Base-by-base conservation (phyloP, 2,113 vertebrate species). In the Choloepus hoffmanni region DNA sequence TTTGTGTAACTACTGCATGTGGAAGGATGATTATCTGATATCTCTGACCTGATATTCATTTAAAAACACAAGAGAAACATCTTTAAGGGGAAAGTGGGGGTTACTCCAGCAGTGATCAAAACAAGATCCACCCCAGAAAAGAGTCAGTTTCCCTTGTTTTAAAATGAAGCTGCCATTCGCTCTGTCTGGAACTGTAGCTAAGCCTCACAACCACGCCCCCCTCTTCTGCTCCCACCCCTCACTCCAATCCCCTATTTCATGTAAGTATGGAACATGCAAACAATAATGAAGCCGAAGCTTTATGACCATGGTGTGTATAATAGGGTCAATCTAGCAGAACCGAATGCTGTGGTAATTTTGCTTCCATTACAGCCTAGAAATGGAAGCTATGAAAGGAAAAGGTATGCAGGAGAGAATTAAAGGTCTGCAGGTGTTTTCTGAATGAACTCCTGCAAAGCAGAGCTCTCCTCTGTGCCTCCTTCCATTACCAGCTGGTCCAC, bases 211-310 rank as follows among this genome's bases (percentile, higher is more conserved):
- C 55, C 55, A 12, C 3, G 12, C 16, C 55, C 55, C 55, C 55
- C 19, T 1, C 53, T 16, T 1, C 55, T 21, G 5, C 55, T 58
- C 55, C 55, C 18, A 18, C 16, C 6, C 19, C 55, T 5, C 19
- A 19, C 55, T 21, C 55, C 18, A 4, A 16, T 58, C 14, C 82
- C 96, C 90, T 2, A 10, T 82, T 89, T 97, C 96, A n/a, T 2
- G 96, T 96, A 97, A 97, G 78, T 76, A 95, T 95, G 96, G 89
- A 97, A 97, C 94, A 86, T 0, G 9, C 65, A 96, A 97, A 97
- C 90, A 83, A 84, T 94, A 98, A 97, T 62, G 93, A 97, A 97
- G 89, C 90, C 95, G 93, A 78, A 82, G 79, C 28, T 97, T 97
- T 96, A 97, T 55, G 63, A 97, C 40, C 74, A 40, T 73, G 70